Conservation (phyloP, 2,888 invertebrate species). For the Papilio elwesi region DNA sequence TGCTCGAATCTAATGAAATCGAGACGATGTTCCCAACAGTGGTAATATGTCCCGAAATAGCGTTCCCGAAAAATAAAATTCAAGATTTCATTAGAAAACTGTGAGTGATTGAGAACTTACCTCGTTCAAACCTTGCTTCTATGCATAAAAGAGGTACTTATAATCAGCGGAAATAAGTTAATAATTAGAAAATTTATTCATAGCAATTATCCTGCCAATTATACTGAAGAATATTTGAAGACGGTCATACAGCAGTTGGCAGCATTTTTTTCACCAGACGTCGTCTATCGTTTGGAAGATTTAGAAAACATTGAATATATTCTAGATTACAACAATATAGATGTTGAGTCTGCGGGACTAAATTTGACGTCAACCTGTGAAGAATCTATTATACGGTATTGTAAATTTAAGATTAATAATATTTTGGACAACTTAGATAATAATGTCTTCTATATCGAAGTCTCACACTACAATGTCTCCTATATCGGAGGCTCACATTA, state of each 20-base stretch:
- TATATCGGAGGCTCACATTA: no score
- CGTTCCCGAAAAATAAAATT: constrained; percentile 22
- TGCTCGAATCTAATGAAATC: neutral
- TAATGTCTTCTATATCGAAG: no score
- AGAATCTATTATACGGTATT: constrained; percentile 27
- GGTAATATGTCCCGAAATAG: constrained; percentile 30
- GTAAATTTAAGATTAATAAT: neutral
- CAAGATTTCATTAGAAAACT: constrained; percentile 27
- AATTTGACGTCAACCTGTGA: constrained; percentile 30
- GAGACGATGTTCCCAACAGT: constrained; percentile 25
- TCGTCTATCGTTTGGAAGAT: constrained; percentile 20
- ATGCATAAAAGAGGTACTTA: no score
- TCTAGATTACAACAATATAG: constrained; percentile 24
- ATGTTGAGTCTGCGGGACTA: constrained; percentile 20
- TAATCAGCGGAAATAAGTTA: no score
- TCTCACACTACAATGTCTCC: no score
- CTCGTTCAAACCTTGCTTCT: no score
- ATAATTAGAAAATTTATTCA: neutral
- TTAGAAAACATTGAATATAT: constrained; percentile 24
- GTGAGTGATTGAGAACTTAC: constrained; percentile 1
- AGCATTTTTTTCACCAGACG: constrained; percentile 36
- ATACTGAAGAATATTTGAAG: constrained; percentile 13
- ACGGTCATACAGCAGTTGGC: constrained; percentile 27
- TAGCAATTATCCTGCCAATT: constrained; percentile 12
- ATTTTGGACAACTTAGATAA: neutral